Evolutionary conservation across 2,888 invertebrate genomes (phyloP).

Genomic region (Elmis aenea): DNA sequence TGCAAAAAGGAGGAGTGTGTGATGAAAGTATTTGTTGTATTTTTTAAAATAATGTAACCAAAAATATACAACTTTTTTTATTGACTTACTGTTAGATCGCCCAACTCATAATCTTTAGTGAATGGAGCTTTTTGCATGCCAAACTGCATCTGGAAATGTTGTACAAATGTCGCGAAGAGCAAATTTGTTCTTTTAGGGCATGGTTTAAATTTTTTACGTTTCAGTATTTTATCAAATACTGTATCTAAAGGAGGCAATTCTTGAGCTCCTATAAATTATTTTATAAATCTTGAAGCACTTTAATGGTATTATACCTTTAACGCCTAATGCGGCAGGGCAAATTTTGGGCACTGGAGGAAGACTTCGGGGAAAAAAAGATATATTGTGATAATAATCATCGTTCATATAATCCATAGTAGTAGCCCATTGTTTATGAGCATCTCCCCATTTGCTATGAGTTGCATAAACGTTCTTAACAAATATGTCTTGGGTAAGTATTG

Average conservation of each 20-base stretch:
- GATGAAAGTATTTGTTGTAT: no score
- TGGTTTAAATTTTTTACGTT: constrained; percentile 4
- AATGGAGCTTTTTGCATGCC: neutral
- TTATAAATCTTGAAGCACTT: neutral
- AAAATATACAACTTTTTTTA: neutral
- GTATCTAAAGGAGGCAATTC: constrained; percentile 3
- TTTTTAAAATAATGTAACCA: no score
- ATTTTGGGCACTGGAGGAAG: constrained; percentile 12
- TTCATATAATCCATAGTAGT: constrained; percentile 2
- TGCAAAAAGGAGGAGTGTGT: no score
- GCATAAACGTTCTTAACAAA: constrained; percentile 8
- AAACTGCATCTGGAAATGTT: constrained; percentile 13
- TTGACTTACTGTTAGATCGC: constrained; percentile 2
- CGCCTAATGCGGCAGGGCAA: constrained; percentile 11
- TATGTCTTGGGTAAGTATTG: constrained; percentile 3
- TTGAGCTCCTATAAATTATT: constrained; percentile 5
- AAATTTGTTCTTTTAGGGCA: constrained; percentile 12
- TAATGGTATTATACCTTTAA: constrained; percentile 8
- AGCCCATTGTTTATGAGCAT: constrained; percentile 4
- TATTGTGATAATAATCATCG: constrained; percentile 2
- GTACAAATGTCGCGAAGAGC: constrained; percentile 9
- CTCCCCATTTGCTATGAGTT: constrained; percentile 2
- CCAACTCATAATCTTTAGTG: neutral
- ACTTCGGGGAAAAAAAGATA: constrained; percentile 6
- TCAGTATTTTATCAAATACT: constrained; percentile 7